These are phyloP conservation scores for Zaprionus vittiger DNA, from an alignment of 1,140 invertebrate species.

Conservation along the genomic window DNA sequence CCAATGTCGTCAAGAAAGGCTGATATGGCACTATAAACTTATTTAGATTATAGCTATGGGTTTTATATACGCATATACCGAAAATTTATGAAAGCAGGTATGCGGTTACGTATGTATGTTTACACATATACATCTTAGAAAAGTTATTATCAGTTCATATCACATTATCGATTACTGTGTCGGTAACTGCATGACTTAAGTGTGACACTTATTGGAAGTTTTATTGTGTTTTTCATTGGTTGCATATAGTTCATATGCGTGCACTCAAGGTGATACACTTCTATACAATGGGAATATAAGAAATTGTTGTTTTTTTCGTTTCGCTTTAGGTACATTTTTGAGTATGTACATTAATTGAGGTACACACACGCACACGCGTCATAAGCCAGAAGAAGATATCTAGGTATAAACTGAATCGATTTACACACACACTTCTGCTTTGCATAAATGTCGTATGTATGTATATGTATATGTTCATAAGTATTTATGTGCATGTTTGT, in stretches of 20 bases:
- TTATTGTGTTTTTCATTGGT: slow-evolving; percentile 18
- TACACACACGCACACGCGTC: slow-evolving; percentile 1
- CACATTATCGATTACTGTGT: slow-evolving; percentile 71
- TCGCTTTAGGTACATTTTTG: slow-evolving; percentile 46
- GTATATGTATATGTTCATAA: slow-evolving; percentile 15
- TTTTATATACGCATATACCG: slow-evolving; percentile 1
- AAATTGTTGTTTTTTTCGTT: slow-evolving; percentile 18
- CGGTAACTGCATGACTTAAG: slow-evolving; percentile 31
- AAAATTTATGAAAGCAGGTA: not conserved
- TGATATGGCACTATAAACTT: slow-evolving; percentile 37
- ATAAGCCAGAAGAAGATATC: not conserved
- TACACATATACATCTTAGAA: slow-evolving; percentile 9
- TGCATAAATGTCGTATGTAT: slow-evolving; percentile 14
- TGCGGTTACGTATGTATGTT: not conserved
- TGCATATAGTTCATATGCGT: not conserved
- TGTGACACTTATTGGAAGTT: slow-evolving; percentile 30
- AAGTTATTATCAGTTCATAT: slow-evolving; percentile 41
- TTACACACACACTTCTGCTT: not conserved
- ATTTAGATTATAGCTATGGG: slow-evolving; percentile 29
- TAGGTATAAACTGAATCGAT: not conserved
- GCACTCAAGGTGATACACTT: slow-evolving; percentile 21
- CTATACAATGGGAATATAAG: slow-evolving; percentile 14
- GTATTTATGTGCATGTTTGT: slow-evolving; percentile 27
- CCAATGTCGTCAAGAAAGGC: slow-evolving; percentile 25
- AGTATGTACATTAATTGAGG: slow-evolving; percentile 6